These are phyloP conservation scores for Dromiciops gliroides DNA, from an alignment of 2,113 vertebrate genomes.

Conservation along the genomic window DNA sequence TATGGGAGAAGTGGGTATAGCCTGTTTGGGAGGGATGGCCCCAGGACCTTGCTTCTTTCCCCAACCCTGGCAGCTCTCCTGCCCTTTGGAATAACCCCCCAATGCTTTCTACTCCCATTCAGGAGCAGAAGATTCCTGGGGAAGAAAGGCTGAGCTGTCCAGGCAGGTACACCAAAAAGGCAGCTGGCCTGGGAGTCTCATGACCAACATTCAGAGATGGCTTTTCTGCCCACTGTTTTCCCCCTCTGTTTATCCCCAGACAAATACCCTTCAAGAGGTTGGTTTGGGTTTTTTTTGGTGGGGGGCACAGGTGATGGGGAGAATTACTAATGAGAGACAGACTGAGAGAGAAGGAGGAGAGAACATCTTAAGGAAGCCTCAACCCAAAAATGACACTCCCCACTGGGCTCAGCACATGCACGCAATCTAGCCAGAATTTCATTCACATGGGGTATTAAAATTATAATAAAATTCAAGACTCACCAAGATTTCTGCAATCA, in stretches of 20 bases:
- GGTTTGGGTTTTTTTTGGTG: background rate
- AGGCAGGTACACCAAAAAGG: background rate
- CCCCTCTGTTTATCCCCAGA: background rate
- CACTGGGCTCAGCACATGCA: background rate
- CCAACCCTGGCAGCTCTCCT: background rate
- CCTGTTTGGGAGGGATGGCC: background rate
- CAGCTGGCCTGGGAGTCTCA: background rate
- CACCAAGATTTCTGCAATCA: conserved; percentile 89
- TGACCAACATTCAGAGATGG: background rate
- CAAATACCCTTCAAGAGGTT: background rate
- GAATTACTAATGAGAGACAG: background rate
- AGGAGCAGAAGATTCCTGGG: background rate
- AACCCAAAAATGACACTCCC: background rate
- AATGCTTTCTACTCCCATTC: background rate
- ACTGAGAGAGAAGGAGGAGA: conserved; percentile 63
- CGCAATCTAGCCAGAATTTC: background rate
- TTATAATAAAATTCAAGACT: conserved; percentile 66
- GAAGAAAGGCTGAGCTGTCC: background rate
- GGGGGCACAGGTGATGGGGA: background rate
- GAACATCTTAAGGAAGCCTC: conserved; percentile 28
- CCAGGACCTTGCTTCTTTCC: background rate
- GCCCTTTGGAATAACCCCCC: background rate
- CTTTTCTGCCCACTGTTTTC: background rate
- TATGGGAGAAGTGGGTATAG: background rate
- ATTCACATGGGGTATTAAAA: background rate